Conservation (phyloP, 2,113 vertebrate genomes). For the Otus sunia region DNA sequence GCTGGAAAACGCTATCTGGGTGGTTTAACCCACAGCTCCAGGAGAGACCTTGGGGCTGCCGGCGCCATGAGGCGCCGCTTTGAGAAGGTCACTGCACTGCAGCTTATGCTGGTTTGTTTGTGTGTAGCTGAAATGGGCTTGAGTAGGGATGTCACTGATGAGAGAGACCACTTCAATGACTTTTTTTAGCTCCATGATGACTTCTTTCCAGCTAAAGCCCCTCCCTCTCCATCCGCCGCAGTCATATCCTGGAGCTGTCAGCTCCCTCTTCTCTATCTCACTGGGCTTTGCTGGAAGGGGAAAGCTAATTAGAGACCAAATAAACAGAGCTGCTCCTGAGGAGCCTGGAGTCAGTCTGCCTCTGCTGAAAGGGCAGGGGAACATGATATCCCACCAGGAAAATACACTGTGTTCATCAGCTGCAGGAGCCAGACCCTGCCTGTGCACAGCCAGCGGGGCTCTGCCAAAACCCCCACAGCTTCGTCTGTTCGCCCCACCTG, state of each 20-base stretch:
- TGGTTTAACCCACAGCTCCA: not conserved
- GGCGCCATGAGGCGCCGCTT: rapidly evolving
- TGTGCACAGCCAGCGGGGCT: not conserved
- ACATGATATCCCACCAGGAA: not conserved
- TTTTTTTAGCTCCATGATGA: not conserved
- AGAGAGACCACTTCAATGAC: not conserved
- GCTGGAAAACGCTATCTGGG: rapidly evolving
- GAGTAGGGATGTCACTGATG: not conserved
- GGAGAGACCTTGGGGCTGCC: rapidly evolving
- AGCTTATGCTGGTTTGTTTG: not conserved
- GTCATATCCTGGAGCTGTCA: not conserved
- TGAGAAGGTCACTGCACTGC: not conserved
- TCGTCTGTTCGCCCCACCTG: not conserved
- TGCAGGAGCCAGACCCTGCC: not conserved
- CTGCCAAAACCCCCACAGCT: not conserved
- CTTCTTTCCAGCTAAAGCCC: not conserved
- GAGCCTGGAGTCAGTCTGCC: not conserved
- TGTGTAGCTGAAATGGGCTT: not conserved
- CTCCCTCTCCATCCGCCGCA: not conserved
- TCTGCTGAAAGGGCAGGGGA: not conserved
- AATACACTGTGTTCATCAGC: not conserved
- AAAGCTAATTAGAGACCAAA: not conserved
- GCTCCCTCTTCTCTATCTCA: not conserved
- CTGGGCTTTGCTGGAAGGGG: not conserved
- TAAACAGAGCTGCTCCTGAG: not conserved